Conservation (phyloP, 2,888 invertebrate genomes). For the Synergus laeviventris region DNA sequence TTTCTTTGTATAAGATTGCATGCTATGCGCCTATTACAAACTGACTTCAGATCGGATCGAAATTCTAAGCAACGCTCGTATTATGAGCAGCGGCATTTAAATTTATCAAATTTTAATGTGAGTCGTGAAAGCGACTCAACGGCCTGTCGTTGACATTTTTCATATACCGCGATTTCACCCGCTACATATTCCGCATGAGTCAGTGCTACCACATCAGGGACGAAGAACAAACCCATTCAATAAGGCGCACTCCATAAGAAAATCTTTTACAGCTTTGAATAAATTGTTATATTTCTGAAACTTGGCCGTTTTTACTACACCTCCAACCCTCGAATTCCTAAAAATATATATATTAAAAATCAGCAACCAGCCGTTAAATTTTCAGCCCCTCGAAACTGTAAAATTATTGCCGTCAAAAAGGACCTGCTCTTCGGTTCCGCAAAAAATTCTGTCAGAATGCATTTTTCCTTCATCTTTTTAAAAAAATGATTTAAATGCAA, state of each 20-base stretch:
- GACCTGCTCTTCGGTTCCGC: neutral
- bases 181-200: constrained; percentile 24
- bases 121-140: constrained; percentile 37
- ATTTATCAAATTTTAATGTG: constrained; percentile 38
- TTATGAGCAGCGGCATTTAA: constrained; percentile 25
- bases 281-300: neutral
- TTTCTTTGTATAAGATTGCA: constrained; percentile 2
- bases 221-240: neutral
- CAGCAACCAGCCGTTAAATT: neutral
- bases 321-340: neutral
- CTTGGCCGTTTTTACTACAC: neutral
- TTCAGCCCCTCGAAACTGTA: neutral
- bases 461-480: constrained; percentile 28
- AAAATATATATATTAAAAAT: neutral
- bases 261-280: neutral
- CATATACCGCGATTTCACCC: constrained; percentile 32
- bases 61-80: constrained; percentile 9
- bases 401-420: constrained; percentile 2
- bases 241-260: neutral
- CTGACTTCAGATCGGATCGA: constrained; percentile 22
- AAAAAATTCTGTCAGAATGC: constrained; percentile 16
- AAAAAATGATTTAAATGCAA: constrained; percentile 34
- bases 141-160: constrained; percentile 26
- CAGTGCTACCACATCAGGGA: neutral
- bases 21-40: neutral